Base-by-base conservation (phyloP, 1,140 invertebrate species). In the Watersipora subatra region DNA sequence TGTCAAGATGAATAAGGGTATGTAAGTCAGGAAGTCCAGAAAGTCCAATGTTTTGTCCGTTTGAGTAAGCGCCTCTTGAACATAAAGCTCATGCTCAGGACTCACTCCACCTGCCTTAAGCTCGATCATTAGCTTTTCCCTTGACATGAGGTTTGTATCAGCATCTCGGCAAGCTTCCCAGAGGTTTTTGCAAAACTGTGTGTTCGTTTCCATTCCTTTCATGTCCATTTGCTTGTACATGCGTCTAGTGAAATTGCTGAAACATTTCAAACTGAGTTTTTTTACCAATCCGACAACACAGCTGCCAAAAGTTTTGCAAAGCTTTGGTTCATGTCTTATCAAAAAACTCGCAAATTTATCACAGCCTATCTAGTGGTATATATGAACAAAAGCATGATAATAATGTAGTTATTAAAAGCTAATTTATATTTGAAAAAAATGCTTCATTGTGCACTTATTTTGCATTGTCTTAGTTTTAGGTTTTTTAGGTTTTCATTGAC, bases 91-190 rank as follows among this genome's bases (percentile, higher is more conserved):
- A 63, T 78, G 73, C 58, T 72, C 62, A 3, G 57, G 61, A 64
- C 74, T 78, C 17, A 78, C 70, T 0, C 77, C 77, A n/a, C 76
- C 77, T 1, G 75, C 75, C 61, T 72, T 64, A 1, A 78, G 71
- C 29, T 77, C 76, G 46, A 78, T 72, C 59, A 73, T 71, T 55
- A 78, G 64, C 63, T 77, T 73, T 24, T 75, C 72, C 61, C 75
- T 63, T 26, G 73, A 69, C 34, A 78, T 77, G 20, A 64, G 71
- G 62, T 74, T 75, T 19, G 73, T 73, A 17, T 72, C 71, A 26
- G 64, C 55, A 61, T 77, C 76, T 59, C 76, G 75, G 70, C 74
- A 77, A 58, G 74, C 73, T 64, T 78, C 77, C 77, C 77, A 78
- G 57, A 78, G 68, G 56, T 70, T 75, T 76, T 78, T 70, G 57